Base-by-base conservation (phyloP, 1,140 invertebrate species). In the Drosophila truncata region DNA sequence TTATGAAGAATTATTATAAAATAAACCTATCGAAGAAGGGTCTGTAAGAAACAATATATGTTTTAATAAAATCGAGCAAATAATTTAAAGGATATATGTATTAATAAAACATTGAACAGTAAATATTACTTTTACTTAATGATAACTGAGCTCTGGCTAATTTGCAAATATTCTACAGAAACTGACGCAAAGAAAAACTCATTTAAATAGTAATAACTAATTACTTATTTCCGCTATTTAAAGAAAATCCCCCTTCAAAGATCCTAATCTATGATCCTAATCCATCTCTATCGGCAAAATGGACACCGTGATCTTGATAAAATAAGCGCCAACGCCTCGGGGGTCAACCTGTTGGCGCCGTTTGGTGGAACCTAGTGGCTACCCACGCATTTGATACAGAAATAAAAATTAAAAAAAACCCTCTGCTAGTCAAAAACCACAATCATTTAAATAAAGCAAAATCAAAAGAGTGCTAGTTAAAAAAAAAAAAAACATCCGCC, bases 361-460 rank as follows among this genome's bases (percentile, higher is more conserved):
- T 52, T 47, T 63, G 39, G 41, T 63, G 62, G 70, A 80, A 80
- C 58, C 62, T 31, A 44, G 59, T 64, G 61, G 71, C 63, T 33
- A 16, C 80, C 80, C 76, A 84, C 81, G 66, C 76, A 67, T 35
- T 35, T 25, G 31, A 55, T 39, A n/a, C 13, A 31, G 11, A 37
- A 41, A 57, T 41, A 31, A 57, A 14, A 76, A 42, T 6, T 35
- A 11, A 31, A 25, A 14, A 55, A 72, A 75, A 39, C 27, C 47
- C 23, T 57, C 50, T 59, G 33, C 52, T 75, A 72, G 75, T 42
- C 64, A 13, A 57, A 79, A 75, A 75, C 81, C 61, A 60, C 77
- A 84, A 79, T 67, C 65, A 72, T 72, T 72, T 72, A 72, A 72
- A 72, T 72, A 72, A 46, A 72, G 23, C 69, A 27, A 71, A 62